Base-by-base conservation (phyloP, 2,888 invertebrate genomes). In the Hirtodrosophila confusa region DNA sequence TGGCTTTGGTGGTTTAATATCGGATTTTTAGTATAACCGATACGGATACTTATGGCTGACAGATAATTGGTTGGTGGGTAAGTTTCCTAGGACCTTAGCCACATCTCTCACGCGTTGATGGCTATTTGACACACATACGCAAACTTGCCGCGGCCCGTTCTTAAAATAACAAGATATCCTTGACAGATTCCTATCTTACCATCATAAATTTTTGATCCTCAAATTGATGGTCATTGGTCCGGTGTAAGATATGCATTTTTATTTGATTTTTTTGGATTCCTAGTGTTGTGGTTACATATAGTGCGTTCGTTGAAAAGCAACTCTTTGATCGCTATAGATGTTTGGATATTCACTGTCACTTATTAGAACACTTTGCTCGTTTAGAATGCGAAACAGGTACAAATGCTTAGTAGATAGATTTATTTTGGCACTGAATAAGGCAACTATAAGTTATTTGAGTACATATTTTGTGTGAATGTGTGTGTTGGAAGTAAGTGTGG, bases 151-250 rank as follows among this genome's bases (percentile, higher is more conserved):
- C 17, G 17, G 17, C 2, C 17, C 17, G 1, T 35, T 12, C 24
- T n/a, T 4, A 4, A 7, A 23, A 4, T 17, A 43, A 12, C 17
- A 12, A n/a, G 10, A 49, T 23, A 5, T 27, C 2, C 31, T 53
- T 37, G 23, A 9, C 11, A 27, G 7, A 40, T 8, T 8, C 2
- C 17, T 8, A 31, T 83, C 91, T 90, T 88, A 91, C 91, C 91
- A 91, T 91, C 91, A 91, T 91, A 76, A 91, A 91, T 79, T 91
- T 91, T 75, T 91, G 91, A 88, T 91, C 91, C 79, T 91, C 91
- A 69, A 91, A 91, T 69, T 91, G 91, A 74, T 91, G 91, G 77
- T 91, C 91, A 86, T 91, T 91, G 78, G 90, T 90, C 76, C 91
- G 89, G 69, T 91, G 91, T 88, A 91, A 82, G 78, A 91, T 91